These are phyloP conservation scores for Hecatera dysodea DNA, from an alignment of 2,888 invertebrate species.

Conservation along the genomic window DNA sequence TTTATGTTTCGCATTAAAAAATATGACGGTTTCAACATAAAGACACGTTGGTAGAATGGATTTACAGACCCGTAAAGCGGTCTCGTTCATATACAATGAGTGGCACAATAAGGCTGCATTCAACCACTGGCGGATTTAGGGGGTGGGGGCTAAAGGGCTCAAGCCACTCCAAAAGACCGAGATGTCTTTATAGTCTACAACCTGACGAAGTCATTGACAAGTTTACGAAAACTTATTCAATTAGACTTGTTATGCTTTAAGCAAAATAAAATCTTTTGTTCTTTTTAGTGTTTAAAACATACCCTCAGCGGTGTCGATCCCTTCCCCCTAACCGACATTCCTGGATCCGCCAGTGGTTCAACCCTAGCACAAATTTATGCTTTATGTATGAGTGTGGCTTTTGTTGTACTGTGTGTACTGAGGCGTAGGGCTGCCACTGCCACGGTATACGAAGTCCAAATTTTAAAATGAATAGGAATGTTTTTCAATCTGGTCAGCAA, in stretches of 20 bases:
- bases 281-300: no score
- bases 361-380: conserved; percentile 13
- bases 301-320: no score
- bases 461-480: not conserved
- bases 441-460: not conserved
- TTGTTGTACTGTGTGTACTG: not conserved
- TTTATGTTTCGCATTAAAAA: conserved; percentile 44
- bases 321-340: no score
- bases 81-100: conserved; percentile 34
- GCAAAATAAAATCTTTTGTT: no score
- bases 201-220: no score
- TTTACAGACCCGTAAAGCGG: conserved; percentile 24
- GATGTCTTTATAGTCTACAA: no score
- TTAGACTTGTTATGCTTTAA: no score
- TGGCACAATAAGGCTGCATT: conserved; percentile 25
- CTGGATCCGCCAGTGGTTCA: conserved; percentile 3
- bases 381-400: conserved; percentile 39
- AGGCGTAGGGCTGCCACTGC: conserved; percentile 18
- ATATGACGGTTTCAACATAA: conserved; percentile 17
- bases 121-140: not conserved
- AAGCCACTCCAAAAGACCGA: no score
- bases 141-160: no score
- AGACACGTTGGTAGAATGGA: conserved; percentile 26
- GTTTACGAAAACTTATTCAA: no score
- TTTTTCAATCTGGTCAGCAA: not conserved